Base-by-base conservation (phyloP, 2,797 vertebrate species). In the Pterois miles region DNA sequence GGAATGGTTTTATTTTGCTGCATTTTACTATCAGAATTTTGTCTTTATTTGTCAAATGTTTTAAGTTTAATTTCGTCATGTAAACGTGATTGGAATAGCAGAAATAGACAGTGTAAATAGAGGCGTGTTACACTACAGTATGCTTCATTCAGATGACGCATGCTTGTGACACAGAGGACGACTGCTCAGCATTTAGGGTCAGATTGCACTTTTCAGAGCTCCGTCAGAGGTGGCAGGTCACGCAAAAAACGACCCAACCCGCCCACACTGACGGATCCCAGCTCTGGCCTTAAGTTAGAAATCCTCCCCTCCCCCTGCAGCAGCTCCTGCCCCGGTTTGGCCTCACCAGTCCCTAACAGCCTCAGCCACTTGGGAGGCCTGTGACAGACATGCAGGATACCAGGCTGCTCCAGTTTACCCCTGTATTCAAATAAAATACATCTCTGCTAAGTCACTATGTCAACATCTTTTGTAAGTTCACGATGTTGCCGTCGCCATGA, bases 191-290 rank as follows among this genome's bases (percentile, higher is more conserved):
- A 85, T 87, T 81, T 75, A 71, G 87, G 86, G 93, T 95, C 91
- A 92, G 83, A 90, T 90, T 90, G 87, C 81, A 83, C 91, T 91
- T 93, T 90, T 93, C 85, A 82, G 85, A 92, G 88, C 87, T 82
- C 89, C 63, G 72, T 90, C 88, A 89, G 84, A 91, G 90, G 91
- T 90, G 89, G 79, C 84, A 93, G 94, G 94, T 95, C 93, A 94
- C 6, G 31, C 60, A 81, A 80, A 86, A 81, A 76, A 77, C 86
- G 90, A 92, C 93, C 93, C 83, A 58, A 78, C 74, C 89, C 89
- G 65, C 92, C 92, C 90, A 92, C 92, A 79, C 87, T 90, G 92
- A 91, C 91, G 87, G 71, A 80, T 90, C 85, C 81, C 83, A 85
- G 88, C 84, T 88, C 83, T 68, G 79, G 86, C 85, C 87, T 80